Base-by-base conservation (phyloP, 2,888 invertebrate genomes). In the Lagria hirta region DNA sequence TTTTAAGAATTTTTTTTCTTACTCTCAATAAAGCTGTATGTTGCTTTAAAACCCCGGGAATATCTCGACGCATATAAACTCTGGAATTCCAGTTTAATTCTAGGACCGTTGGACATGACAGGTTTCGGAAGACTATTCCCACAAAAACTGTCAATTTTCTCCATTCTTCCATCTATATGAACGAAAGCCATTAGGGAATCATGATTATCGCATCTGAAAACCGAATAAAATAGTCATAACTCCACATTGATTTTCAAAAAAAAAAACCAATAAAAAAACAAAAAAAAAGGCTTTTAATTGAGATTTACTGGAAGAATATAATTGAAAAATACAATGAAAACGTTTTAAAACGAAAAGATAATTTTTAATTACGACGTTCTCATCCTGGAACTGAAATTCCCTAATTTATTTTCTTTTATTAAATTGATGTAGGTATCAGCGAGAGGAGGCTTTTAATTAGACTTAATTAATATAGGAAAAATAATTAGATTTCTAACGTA, bases 81-180 rank as follows among this genome's bases (percentile, higher is more conserved):
- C 47, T 83, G 79, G 68, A 95, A 95, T 71, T 93, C 90, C 42
- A 97, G 73, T 66, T 88, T 83, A 64, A 97, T 75, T 61, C 86
- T 80, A 32, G 89, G 87, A 23, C 91, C 90, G 66, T 86, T 91
- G 43, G 95, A 96, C 95, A 97, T 96, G 52, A 96, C 78, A 42
- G 91, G 90, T 55, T 86, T 86, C 1, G 95, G 94, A 35, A 86
- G 71, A 51, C 83, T 81, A 20, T 78, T 79, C 4, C 92, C 94
- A 68, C 97, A 97, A 66, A 89, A 89, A 14, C 85, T 84, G 61
- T 91, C 91, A 40, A 93, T 84, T 64, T 89, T 84, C 66, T 92
- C 90, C 75, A 88, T 81, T 57, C 88, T 78, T 1, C 88, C 89
- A 33, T 88, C 86, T 41, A 88, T 85, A 60, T 86, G 83, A 30